Conservation (phyloP, 92 coral and sea anemone genomes). For the Hydrozoanthus gracilis region DNA sequence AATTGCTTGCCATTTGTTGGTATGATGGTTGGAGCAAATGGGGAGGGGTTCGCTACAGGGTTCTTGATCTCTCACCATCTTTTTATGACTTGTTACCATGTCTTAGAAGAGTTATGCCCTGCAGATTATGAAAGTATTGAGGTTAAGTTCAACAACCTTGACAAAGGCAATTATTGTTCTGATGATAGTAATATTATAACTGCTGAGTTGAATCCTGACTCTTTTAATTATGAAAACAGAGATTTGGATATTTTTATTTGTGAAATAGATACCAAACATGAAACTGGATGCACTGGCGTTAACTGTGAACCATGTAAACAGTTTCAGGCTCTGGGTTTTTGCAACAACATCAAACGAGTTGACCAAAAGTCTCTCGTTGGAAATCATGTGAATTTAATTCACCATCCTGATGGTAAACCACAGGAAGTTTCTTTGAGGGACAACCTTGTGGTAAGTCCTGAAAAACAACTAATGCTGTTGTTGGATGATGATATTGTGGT, state of each 20-base stretch:
- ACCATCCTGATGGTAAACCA: not conserved
- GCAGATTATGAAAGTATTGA: not conserved
- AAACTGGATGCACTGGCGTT: not conserved
- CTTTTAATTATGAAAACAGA: not conserved
- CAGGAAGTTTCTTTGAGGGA: not conserved
- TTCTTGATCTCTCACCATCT: slow-evolving; percentile 1
- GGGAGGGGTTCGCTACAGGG: not conserved
- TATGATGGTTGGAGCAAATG: not conserved
- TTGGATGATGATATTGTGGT: not conserved
- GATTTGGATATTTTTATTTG: not conserved
- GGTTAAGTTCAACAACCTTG: not conserved
- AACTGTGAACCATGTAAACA: too few species aligned
- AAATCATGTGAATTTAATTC: not conserved
- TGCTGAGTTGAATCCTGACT: not conserved
- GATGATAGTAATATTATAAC: not conserved
- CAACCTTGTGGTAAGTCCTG: not conserved
- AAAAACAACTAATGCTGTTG: not conserved
- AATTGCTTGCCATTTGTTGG: slow-evolving; percentile 10
- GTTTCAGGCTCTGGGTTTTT: not conserved
- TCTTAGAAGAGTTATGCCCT: not conserved
- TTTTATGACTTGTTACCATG: not conserved
- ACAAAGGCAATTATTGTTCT: not conserved
- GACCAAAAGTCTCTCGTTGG: not conserved
- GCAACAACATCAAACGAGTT: not conserved
- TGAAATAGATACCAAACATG: not conserved